A percentile compares a stretch with the other conserved stretches of the same genome.
Evolutionary conservation across 2,888 invertebrate genomes (phyloP).

Genomic region (Itoplectis maculator): DNA sequence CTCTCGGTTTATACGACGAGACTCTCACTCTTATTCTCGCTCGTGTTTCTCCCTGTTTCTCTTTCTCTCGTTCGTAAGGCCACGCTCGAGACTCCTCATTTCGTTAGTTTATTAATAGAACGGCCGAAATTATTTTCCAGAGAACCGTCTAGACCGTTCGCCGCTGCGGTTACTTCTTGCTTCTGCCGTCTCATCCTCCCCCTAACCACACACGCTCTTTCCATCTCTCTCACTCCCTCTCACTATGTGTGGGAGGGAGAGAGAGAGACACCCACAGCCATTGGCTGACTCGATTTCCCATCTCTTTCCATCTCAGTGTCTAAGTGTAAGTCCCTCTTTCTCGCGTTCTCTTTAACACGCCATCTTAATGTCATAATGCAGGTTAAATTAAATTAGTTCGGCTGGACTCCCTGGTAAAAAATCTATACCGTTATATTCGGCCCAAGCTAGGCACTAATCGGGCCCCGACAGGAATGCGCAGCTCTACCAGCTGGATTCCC

Average conservation of each 20-base stretch:
- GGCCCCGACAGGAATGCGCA: too few species aligned
- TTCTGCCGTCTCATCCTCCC: constrained; percentile 58
- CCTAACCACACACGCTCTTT: constrained; percentile 40
- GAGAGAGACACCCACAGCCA: too few species aligned
- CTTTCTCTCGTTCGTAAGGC: too few species aligned
- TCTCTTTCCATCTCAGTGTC: constrained; percentile 30
- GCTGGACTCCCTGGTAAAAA: too few species aligned
- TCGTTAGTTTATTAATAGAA: constrained; percentile 72
- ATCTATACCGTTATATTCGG: too few species aligned
- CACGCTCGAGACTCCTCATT: constrained; percentile 69
- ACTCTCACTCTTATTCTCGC: constrained; percentile 32
- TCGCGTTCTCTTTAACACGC: constrained; percentile 45
- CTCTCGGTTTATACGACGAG: constrained; percentile 53
- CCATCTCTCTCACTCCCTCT: constrained; percentile 46
- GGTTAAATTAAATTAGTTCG: constrained; percentile 58
- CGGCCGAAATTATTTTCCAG: constrained; percentile 73
- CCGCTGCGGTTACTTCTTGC: constrained; percentile 63
- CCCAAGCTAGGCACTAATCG: too few species aligned
- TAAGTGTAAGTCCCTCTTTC: constrained; percentile 2
- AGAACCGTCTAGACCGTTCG: constrained; percentile 70
- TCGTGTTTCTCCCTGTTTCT: too few species aligned
- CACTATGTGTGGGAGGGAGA: too few species aligned
- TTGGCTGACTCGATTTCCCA: constrained; percentile 18
- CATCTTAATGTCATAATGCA: constrained; percentile 43
- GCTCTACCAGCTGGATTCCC: too few species aligned